Conservation (phyloP, 2,888 invertebrate genomes). For the Chloroclysta siterata region DNA sequence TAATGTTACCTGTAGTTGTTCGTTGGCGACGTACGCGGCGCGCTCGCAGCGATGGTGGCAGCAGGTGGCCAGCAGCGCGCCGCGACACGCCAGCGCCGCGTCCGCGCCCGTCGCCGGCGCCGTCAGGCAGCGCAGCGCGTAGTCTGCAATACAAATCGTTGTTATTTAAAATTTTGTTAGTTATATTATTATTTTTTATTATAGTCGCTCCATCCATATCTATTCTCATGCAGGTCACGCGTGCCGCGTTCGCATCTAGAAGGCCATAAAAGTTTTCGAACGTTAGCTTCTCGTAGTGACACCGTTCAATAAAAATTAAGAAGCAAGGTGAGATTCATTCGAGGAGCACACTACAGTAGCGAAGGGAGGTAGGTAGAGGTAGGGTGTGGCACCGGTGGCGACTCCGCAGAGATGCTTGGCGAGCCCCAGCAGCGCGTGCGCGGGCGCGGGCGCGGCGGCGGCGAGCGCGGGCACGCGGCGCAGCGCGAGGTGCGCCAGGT, state of each 20-base stretch:
- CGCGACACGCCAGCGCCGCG: constrained; percentile 71
- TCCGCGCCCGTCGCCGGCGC: constrained; percentile 55
- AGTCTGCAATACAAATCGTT: constrained; percentile 87
- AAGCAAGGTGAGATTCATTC: too few species aligned
- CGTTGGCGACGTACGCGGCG: constrained; percentile 84
- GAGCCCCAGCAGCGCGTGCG: constrained; percentile 87
- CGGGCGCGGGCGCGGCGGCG: constrained; percentile 48
- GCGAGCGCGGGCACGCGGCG: constrained; percentile 71
- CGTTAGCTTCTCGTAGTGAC: too few species aligned
- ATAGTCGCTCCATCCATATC: too few species aligned
- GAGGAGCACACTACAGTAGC: too few species aligned
- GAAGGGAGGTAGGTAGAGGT: neutral
- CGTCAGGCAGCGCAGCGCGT: constrained; percentile 88
- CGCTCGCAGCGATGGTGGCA: constrained; percentile 95
- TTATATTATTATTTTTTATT: too few species aligned
- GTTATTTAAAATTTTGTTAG: too few species aligned
- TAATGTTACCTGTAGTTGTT: constrained; percentile 53
- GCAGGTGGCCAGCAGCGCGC: constrained; percentile 92
- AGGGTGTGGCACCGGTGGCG: constrained; percentile 88
- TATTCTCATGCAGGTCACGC: too few species aligned
- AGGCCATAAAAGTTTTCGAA: too few species aligned
- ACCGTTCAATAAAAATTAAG: too few species aligned
- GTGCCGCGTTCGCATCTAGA: too few species aligned
- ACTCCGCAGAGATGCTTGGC: constrained; percentile 96
- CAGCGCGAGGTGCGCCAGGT: constrained; percentile 91